Evolutionary conservation across 2,797 vertebrate species (phyloP).

Genomic region (Premnoplex brunnescens): DNA sequence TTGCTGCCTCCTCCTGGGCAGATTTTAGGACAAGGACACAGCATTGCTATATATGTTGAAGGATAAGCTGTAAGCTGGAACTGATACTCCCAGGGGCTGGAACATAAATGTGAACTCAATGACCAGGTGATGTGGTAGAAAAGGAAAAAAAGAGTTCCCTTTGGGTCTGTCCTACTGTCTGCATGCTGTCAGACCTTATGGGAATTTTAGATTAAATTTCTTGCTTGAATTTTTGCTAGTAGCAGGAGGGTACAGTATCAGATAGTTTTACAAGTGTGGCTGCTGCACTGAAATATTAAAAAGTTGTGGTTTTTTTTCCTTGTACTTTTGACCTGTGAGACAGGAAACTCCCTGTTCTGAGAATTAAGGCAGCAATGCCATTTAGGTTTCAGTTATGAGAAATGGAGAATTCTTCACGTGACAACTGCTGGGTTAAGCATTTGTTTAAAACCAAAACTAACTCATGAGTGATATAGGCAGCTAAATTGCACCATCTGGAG

Average conservation of each 20-base stretch:
- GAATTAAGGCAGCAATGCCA: constrained; percentile 62
- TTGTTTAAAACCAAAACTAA: constrained; percentile 68
- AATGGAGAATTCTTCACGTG: constrained; percentile 58
- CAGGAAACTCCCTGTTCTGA: constrained; percentile 58
- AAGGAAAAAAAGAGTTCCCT: not conserved
- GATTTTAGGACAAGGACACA: not conserved
- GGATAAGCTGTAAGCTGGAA: not conserved
- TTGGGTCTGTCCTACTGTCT: not conserved
- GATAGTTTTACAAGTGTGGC: constrained; percentile 2
- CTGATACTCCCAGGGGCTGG: not conserved
- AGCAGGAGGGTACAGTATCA: not conserved
- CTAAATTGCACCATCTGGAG: constrained; percentile 80
- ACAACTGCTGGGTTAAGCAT: constrained; percentile 66
- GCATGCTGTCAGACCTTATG: not conserved
- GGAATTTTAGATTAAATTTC: constrained; percentile 18
- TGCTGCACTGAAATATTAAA: constrained; percentile 32
- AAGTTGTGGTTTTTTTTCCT: not conserved
- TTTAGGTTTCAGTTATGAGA: constrained; percentile 55
- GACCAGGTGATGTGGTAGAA: not conserved
- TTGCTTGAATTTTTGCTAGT: not conserved
- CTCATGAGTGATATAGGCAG: constrained; percentile 65
- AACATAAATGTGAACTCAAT: not conserved
- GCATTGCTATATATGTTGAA: rapidly evolving
- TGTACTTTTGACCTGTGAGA: constrained; percentile 50
- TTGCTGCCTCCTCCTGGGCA: not conserved